Evolutionary conservation across 2,113 vertebrate species (phyloP).

Genomic region (Mastomys coucha): DNA sequence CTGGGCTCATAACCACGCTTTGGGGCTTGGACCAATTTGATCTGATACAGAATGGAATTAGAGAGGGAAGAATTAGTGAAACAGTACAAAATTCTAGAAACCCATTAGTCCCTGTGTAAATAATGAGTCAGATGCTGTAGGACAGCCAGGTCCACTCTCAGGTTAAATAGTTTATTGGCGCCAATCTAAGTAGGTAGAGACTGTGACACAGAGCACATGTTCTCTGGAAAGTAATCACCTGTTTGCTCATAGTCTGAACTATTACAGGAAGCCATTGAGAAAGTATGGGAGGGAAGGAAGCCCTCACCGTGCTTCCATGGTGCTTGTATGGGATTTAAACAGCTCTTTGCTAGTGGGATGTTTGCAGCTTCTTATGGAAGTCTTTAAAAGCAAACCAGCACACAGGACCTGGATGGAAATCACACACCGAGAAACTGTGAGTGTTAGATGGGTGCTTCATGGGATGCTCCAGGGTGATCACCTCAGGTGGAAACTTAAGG

Average conservation of each 20-base stretch:
- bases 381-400: constrained; percentile 8
- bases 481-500: no score
- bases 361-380: background rate
- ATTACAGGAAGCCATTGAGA: constrained; percentile 1
- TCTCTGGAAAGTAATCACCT: background rate
- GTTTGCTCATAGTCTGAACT: background rate
- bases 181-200: background rate
- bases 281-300: background rate
- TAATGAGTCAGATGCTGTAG: background rate
- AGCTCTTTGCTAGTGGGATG: background rate
- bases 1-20: no score
- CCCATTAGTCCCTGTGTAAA: background rate
- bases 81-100: background rate
- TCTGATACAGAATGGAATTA: background rate
- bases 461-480: background rate
- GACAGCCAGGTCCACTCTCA: background rate
- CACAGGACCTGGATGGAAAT: rapidly evolving
- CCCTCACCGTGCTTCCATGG: background rate
- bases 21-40: constrained; percentile 2
- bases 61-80: background rate
- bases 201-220: background rate
- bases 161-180: background rate
- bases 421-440: rapidly evolving
- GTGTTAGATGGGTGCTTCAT: background rate
- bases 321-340: background rate